Base-by-base conservation (phyloP, 2,888 invertebrate species). In the Agrochola lota region DNA sequence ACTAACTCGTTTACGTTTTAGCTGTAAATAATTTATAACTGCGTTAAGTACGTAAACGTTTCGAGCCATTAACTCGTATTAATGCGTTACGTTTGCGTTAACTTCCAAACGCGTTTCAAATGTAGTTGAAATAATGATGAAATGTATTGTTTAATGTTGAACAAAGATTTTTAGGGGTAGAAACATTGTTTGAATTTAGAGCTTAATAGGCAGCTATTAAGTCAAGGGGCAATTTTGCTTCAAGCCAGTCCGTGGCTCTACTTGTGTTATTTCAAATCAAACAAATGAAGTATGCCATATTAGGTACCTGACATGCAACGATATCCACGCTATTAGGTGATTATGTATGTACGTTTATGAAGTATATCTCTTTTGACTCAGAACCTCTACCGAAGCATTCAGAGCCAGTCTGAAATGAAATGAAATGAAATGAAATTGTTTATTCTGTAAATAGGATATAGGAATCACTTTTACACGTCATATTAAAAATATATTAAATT, bases 101-200 rank as follows among this genome's bases (percentile, higher is more conserved):
- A 78, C 77, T 85, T 77, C 63, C 26, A 66, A 85, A 85, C 77
- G 74, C 79, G 78, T 62, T 79, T 75, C 71, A 83, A 88, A 88
- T 86, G 88, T 88, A 88, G 69, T 81, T 79, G 87, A 88, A 88
- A 79, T 88, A 88, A 88, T 88, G 74, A 77, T 78, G 78, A 85
- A 84, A 85, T 88, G 88, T 84, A 57, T 75, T 71, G 82, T 74
- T 67, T 2, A 64, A 23, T 74, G 73, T 67, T 63, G 23, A 59
- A 72, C 69, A 67, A 60, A 70, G 49, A 72, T 67, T 81, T 80
- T 73, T 55, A 59, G 81, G 70, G 66, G 57, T 59, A 30, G 46
- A 66, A 81, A 71, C 20, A 49, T 62, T 70, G 55, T 78, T 71
- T 40, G 35, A 46, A 57, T 82, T 76, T 52, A 46, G 17, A 26